Percentiles rank a stretch among this genome's conserved stretches.
Conservation (phyloP, 2,113 vertebrate genomes). For the Lampris incognitus region DNA sequence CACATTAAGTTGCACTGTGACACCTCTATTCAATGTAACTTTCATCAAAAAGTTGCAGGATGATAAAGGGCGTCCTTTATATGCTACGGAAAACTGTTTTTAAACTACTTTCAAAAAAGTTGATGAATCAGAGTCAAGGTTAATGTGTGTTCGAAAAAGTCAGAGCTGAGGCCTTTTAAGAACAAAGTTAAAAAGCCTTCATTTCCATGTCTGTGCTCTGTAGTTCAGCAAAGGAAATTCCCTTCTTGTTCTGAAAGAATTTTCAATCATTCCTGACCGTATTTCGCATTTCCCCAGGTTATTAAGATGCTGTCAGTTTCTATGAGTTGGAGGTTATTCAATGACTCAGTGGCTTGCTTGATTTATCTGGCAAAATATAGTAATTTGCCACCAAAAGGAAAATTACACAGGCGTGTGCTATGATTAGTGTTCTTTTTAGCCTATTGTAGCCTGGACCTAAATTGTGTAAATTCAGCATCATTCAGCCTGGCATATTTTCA, state of each 20-base stretch:
- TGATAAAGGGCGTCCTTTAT: constrained; percentile 10
- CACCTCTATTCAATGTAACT: constrained; percentile 11
- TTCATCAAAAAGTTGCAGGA: not conserved
- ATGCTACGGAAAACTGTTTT: not conserved
- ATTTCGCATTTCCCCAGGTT: too few relatives aligned
- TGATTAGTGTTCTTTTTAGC: too few relatives aligned
- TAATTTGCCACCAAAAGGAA: too few relatives aligned
- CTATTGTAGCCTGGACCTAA: too few relatives aligned
- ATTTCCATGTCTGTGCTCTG: constrained; percentile 23
- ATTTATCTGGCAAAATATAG: too few relatives aligned
- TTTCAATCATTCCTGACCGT: constrained; percentile 1
- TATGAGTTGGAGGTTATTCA: too few relatives aligned
- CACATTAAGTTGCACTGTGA: not conserved
- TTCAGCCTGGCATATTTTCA: too few relatives aligned
- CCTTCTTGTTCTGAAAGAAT: constrained; percentile 9
- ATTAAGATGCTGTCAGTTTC: too few relatives aligned
- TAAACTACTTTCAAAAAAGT: constrained; percentile 1
- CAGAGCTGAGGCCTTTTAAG: constrained; percentile 9
- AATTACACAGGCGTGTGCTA: too few relatives aligned
- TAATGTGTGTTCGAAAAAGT: constrained; percentile 1
- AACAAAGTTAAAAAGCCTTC: constrained; percentile 28
- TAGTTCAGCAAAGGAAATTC: not conserved
- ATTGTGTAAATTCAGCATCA: too few relatives aligned
- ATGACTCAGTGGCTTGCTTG: too few relatives aligned
- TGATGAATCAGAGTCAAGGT: not conserved